Base-by-base conservation (phyloP, 92 coral and sea anemone species). In the Epizoanthus scotinus region DNA sequence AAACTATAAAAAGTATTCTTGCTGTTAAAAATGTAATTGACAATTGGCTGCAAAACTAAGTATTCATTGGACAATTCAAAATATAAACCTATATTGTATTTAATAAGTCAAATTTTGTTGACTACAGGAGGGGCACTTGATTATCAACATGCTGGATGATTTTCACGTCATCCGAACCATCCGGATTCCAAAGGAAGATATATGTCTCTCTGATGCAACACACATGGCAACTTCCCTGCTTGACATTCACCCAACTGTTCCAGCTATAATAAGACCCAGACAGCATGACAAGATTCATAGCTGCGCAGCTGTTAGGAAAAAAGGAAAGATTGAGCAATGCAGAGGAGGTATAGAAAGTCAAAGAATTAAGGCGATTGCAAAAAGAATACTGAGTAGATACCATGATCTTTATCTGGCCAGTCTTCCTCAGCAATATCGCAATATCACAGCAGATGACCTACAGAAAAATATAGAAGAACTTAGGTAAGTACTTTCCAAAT, bases 161-260 rank as follows among this genome's bases (percentile, higher is more conserved):
- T 60, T 78, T 50, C 83, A 78, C 53, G 53, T 59, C 8, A 78
- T 59, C 17, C 72, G 53, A 7, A 78, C 71, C 2, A 62, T 78
- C 19, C 6, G 29, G 31, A 15, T 60, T 10, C 83, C 71, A 61
- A 58, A 50, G 17, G 66, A 63, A 59, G 71, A 70, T 61, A 14
- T 87, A 66, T 74, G 71, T 56, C 90, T 87, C 29, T 87, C 71
- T 52, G 57, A 56, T 34, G 87, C 90, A 3, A 82, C 87, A 63
- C 90, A 87, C 67, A 87, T 87, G 90, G 83, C 86, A 42, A 77
- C 90, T 0, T 59, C 85, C 15, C 47, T 87, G 42, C 28, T 87
- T 24, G 87, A 87, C 54, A 83, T 87, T 58, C 84, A 87, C 34
- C 74, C 68, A 24, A 26, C 49, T 55, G 55, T 87, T 28, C 70